Conservation (phyloP, 2,888 invertebrate species). For the Archips crataeganus region DNA sequence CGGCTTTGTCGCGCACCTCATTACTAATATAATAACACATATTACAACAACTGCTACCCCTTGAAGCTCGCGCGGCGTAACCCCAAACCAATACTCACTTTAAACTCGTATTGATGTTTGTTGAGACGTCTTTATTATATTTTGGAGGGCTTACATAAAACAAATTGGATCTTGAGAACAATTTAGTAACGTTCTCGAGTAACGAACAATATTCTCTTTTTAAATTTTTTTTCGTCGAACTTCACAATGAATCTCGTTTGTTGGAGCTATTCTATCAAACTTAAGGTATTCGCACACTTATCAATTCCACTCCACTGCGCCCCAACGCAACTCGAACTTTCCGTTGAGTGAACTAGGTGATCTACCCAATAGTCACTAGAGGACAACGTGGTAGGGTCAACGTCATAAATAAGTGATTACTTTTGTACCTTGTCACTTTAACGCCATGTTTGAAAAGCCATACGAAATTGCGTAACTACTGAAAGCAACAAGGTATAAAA, state of each 20-base stretch:
- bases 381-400: too few species aligned
- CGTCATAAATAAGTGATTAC: too few species aligned
- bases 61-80: slow-evolving; percentile 11
- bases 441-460: too few species aligned
- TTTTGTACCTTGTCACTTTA: too few species aligned
- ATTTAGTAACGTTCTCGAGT: slow-evolving; percentile 27
- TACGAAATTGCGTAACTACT: too few species aligned
- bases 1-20: slow-evolving; percentile 33
- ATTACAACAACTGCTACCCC: slow-evolving; percentile 30
- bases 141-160: slow-evolving; percentile 13
- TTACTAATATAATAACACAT: slow-evolving; percentile 36
- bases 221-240: slow-evolving; percentile 12
- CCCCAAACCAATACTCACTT: slow-evolving; percentile 4
- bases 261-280: slow-evolving; percentile 13
- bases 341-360: too few species aligned
- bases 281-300: background rate
- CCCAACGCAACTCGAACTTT: too few species aligned
- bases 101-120: slow-evolving; percentile 30
- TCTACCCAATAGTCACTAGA: too few species aligned
- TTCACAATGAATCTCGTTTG: slow-evolving; percentile 27
- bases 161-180: slow-evolving; percentile 8
- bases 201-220: slow-evolving; percentile 36
- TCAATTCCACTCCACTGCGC: too few species aligned
- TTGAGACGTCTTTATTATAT: slow-evolving; percentile 31
- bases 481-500: too few species aligned